Evolutionary conservation across 2,113 vertebrate species (phyloP), one percentile per base, ranked within the genome.

Genomic region (Heterotilapia buettikoferi): DNA sequence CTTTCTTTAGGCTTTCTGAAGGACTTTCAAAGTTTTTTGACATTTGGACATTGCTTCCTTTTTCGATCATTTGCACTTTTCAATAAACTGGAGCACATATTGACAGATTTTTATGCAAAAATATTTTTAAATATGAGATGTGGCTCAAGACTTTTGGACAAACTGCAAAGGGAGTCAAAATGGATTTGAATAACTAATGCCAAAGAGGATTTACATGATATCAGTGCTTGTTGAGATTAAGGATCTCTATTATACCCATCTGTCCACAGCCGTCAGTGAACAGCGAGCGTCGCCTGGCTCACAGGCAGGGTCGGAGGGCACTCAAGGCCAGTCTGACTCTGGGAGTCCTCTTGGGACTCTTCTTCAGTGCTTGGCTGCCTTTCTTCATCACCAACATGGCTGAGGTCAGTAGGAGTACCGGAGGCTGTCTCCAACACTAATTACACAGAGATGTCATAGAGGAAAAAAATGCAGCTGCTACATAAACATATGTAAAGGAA

Each of bases 241-340:
- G 7, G 12, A 21, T 47, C 18, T 71, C 9, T 12, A 8, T 26
- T 80, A 19, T 26, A 83, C 13, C 57, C 24, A 80, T 7, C 40
- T 86, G 56, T 85, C 63, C 40, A 10, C 91, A 97, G 96, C 86
- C 92, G 2, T 96, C 82, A 0, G 96, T 96, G 21, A 43, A 94
- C n/a, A 97, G 95, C 0, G 98, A 98, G 94, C 96, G 97, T n/a
- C 97, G 96, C 18, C 96, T 98, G 50, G 88, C 96, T 82, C 98
- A 95, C 94, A 97, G 97, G 84, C 98, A 99, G 92, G 98, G 98
- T 90, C 97, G 97, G 84, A 97, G 97, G 93, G 98, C 98, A 0
- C 93, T 99, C 88, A 99, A 99, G 94, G 99, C 99, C 94, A 99
- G 98, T 38, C 96, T 99, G 94, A 99, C 99, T 0, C 95, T 99